Evolutionary conservation across 2,797 vertebrate genomes (phyloP).

Genomic region (Alfaro cultratus): DNA sequence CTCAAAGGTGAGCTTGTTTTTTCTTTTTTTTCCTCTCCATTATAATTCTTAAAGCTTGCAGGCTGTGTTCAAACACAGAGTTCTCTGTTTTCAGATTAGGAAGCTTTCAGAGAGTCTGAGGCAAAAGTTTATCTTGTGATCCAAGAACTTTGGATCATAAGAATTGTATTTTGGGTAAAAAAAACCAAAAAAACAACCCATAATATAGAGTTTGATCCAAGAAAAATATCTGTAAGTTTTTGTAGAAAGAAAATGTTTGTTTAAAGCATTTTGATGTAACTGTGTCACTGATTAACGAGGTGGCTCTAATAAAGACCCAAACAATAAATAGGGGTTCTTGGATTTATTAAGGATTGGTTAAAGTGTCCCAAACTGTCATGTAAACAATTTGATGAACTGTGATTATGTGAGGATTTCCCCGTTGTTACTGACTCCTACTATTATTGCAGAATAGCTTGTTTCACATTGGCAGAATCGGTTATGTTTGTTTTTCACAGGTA

Average conservation of each 20-base stretch:
- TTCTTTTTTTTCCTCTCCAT: background rate
- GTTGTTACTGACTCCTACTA: background rate
- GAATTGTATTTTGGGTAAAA: background rate
- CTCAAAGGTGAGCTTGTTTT: background rate
- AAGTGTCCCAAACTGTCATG: background rate
- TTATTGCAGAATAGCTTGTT: background rate
- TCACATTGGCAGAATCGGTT: background rate
- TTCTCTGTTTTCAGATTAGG: slow-evolving; percentile 12
- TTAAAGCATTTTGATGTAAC: background rate
- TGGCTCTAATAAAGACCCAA: background rate
- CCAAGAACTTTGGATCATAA: background rate
- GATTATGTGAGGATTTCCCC: background rate
- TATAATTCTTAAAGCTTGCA: background rate
- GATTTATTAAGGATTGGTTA: background rate
- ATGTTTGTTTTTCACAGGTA: background rate
- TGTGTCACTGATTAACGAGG: background rate
- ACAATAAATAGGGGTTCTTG: background rate
- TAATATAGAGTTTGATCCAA: background rate
- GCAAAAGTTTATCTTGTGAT: slow-evolving; percentile 38
- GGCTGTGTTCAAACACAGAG: slow-evolving; percentile 9
- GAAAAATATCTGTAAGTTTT: background rate
- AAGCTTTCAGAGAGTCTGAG: background rate
- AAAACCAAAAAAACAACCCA: background rate
- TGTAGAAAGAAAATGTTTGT: background rate
- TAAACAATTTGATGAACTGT: background rate